Conservation (phyloP, 2,888 invertebrate genomes). For the Entomobrya proxima region DNA sequence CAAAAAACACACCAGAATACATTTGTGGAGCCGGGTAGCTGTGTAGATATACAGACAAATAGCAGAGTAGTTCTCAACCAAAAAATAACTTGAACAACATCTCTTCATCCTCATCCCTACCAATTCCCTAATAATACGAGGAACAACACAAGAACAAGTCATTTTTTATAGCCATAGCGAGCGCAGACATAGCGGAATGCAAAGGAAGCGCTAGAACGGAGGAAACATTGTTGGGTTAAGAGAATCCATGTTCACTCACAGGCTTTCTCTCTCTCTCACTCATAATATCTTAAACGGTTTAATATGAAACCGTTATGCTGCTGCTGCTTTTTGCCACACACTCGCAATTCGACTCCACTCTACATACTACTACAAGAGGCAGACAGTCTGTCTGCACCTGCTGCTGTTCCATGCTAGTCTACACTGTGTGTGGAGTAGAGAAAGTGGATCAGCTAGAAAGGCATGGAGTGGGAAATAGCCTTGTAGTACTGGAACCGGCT, state of each 20-base stretch:
- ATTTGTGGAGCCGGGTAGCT: neutral
- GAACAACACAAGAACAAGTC: neutral
- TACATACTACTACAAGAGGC: constrained; percentile 33
- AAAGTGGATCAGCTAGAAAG: constrained; percentile 49
- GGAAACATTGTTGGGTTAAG: constrained; percentile 35
- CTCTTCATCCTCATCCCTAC: constrained; percentile 42
- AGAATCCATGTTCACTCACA: neutral
- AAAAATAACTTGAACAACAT: constrained; percentile 40
- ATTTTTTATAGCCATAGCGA: neutral
- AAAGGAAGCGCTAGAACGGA: neutral
- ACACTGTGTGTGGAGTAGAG: neutral
- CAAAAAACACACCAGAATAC: neutral
- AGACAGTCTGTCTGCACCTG: constrained; percentile 65
- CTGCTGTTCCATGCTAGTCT: constrained; percentile 36
- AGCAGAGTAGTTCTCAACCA: neutral
- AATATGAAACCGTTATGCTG: constrained; percentile 5
- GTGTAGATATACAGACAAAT: neutral
- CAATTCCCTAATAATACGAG: neutral
- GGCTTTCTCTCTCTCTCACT: neutral
- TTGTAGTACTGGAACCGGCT: constrained; percentile 65
- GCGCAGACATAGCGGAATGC: neutral
- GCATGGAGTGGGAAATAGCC: constrained; percentile 29
- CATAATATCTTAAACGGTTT: constrained; percentile 42
- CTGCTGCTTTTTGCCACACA: constrained; percentile 7
- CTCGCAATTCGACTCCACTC: too few relatives aligned